Conservation (phyloP, 2,888 invertebrate genomes). For the Epirrhoe tristata region DNA sequence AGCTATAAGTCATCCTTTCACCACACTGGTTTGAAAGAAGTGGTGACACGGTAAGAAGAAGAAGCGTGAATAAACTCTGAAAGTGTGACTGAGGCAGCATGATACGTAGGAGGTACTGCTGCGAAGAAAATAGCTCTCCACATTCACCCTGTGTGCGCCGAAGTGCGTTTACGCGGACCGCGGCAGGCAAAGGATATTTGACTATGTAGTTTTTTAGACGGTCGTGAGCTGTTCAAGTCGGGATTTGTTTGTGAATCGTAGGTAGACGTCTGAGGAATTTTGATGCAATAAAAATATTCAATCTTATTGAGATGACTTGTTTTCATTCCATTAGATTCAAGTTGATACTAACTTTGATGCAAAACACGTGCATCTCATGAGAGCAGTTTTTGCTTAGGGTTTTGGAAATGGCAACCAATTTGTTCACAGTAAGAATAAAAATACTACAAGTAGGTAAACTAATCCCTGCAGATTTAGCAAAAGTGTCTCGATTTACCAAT, state of each 20-base stretch:
- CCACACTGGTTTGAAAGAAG: no score
- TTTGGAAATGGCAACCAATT: not conserved
- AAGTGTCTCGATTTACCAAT: no score
- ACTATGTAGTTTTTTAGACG: conserved; percentile 76
- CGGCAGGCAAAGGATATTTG: conserved; percentile 80
- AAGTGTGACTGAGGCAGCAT: no score
- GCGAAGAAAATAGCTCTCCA: conserved; percentile 24
- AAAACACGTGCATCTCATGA: conserved; percentile 9
- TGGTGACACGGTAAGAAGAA: no score
- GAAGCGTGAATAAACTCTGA: no score
- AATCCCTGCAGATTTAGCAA: no score
- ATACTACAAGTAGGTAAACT: not conserved
- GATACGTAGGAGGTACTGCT: no score
- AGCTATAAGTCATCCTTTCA: no score
- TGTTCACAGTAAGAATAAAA: not conserved
- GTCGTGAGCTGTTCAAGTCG: conserved; percentile 71
- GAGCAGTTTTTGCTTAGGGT: not conserved
- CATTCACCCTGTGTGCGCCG: conserved; percentile 61
- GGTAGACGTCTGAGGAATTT: conserved; percentile 62
- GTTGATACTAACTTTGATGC: conserved; percentile 18
- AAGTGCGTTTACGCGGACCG: conserved; percentile 71
- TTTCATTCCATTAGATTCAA: conserved; percentile 37
- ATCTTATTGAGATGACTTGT: conserved; percentile 50
- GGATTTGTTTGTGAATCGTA: conserved; percentile 74
- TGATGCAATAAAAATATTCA: conserved; percentile 63